Base-by-base conservation (phyloP, 2,888 invertebrate genomes). In the Mythimna loreyi region DNA sequence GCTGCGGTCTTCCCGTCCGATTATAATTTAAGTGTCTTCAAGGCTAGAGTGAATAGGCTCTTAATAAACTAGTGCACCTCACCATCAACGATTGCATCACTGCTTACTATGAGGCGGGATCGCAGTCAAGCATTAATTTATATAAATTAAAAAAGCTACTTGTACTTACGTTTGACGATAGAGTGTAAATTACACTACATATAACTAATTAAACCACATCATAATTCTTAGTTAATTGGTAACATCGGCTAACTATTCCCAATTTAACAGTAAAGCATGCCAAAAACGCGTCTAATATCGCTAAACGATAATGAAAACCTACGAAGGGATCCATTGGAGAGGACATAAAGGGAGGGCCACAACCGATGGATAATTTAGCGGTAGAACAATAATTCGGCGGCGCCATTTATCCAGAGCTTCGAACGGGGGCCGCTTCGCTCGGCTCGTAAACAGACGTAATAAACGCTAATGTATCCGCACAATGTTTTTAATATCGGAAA, bases 311-410 rank as follows among this genome's bases (percentile, higher is more conserved):
- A 71, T 80, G 76, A 80, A 80, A 72, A 61, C 61, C 64, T 65
- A 52, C 49, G 52, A 66, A 78, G 56, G 70, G 81, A 64, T 77
- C 69, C 43, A 45, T 65, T 67, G 53, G 36, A 73, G 78, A 66
- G 57, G 53, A 71, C 67, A 79, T 81, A 80, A 80, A 83, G 77
- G 73, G 69, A 64, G 63, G 57, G 69, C 53, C 59, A 59, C 43
- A 49, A 64, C 69, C 75, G 69, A 86, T 81, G 67, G 74, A 83
- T 83, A 83, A 83, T 85, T 86, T 84, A 84, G 74, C 73, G 67
- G 72, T 60, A 78, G 76, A 82, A 85, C 85, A 86, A 84, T 87
- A 81, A 85, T 86, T 86, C 67, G 77, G 68, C 76, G 75, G 72
- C 82, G 72, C 80, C 78, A 82, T 86, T 86, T 85, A 84, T 85